Base-by-base conservation (phyloP, 2,113 vertebrate genomes). In the Leucosticte australis region DNA sequence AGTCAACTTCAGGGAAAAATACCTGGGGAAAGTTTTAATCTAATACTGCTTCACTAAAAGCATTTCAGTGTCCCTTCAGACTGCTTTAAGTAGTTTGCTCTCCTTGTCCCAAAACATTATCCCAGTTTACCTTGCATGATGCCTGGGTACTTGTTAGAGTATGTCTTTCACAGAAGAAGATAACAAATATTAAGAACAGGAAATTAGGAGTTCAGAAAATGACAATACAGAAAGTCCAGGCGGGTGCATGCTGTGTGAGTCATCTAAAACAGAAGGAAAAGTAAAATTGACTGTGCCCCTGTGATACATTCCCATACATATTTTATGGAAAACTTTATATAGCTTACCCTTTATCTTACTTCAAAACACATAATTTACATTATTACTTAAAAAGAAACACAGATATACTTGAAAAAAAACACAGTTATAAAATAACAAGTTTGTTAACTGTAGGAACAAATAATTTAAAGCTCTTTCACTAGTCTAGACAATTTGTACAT, bases 391-490 rank as follows among this genome's bases (percentile, higher is more conserved):
- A 84, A 92, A 84, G 21, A 30, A 77, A 60, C 41, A 82, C 4
- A 69, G 23, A 33, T 37, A 60, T 52, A 33, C 57, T 60, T 64
- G 30, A 67, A 80, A 86, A 80, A 18, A 27, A 75, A 60, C 19
- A 75, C 7, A 69, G 14, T 33, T 50, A 56, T 28, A 60, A 80
- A 82, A 49, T 39, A 88, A 67, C 7, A 60, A 27, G 22, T 49
- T 76, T 56, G 37, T 80, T 76, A 85, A 39, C 39, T 70, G 46
- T 6, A 65, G 21, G 53, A 83, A 90, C 37, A 71, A 69, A 83
- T 12, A 87, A 33, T 73, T 83, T 67, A 94, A 95, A 95, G 90
- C 71, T 90, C 55, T 86, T 92, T 76, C n/a, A 77, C 15, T 76
- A 67, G n/a, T 63, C 33, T 74, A 70, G 67, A 80, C 39, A 85